Evolutionary conservation across 1,140 invertebrate species (phyloP).

Genomic region (Ylistrum balloti): DNA sequence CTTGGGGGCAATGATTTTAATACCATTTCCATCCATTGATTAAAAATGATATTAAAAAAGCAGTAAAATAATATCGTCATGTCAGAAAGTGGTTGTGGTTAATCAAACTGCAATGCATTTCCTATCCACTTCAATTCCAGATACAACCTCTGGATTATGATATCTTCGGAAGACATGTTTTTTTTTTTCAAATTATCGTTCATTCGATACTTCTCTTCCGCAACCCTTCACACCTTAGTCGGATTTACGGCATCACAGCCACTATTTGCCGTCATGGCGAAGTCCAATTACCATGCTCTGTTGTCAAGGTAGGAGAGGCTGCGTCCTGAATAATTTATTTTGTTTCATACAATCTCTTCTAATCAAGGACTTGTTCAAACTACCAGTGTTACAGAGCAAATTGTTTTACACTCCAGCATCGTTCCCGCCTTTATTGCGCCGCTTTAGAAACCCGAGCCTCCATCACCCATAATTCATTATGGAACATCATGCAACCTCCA

Average conservation of each 20-base stretch:
- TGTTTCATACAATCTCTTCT: constrained; percentile 39
- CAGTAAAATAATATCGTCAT: no score
- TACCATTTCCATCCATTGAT: no score
- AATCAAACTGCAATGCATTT: no score
- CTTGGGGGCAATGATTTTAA: no score
- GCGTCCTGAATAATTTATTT: constrained; percentile 27
- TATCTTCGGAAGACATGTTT: background rate
- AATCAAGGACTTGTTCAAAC: constrained; percentile 4
- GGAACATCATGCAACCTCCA: constrained; percentile 5
- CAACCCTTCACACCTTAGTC: background rate
- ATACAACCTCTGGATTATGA: background rate
- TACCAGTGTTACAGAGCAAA: background rate
- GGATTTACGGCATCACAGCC: background rate
- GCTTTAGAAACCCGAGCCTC: constrained; percentile 8
- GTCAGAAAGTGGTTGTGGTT: no score
- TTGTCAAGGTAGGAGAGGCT: background rate
- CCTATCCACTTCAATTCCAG: no score
- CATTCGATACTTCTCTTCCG: constrained; percentile 37
- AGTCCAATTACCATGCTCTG: constrained; percentile 13
- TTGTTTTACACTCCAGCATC: constrained; percentile 38
- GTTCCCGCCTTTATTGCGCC: constrained; percentile 36
- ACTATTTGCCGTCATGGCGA: constrained; percentile 21
- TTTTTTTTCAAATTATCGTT: background rate
- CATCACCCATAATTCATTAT: constrained; percentile 18
- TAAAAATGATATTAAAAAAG: no score